Percentiles rank a stretch among this genome's conserved stretches.
phyloP scores from a whole-genome alignment of 2,888 invertebrate species.

The Synergus itoensis region DNA sequence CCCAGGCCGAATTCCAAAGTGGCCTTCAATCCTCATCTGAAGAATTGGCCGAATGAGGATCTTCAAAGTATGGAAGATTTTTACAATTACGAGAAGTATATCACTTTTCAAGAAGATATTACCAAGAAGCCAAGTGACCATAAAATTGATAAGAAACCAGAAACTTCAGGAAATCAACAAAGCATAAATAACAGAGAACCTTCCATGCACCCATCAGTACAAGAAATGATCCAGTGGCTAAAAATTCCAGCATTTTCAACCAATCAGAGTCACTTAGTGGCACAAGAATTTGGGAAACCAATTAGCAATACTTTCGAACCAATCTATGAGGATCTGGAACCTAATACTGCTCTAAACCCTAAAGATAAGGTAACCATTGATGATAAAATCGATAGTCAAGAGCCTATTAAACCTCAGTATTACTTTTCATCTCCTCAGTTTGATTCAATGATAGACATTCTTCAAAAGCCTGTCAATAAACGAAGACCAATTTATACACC shows the following conservation, averaged over 20 bases:
- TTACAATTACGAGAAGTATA: slow-evolving; percentile 72
- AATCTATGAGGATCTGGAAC: slow-evolving; percentile 59
- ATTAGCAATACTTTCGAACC: slow-evolving; percentile 57
- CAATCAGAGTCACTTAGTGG: slow-evolving; percentile 55
- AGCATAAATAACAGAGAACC: slow-evolving; percentile 49
- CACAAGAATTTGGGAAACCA: slow-evolving; percentile 51
- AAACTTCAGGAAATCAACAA: slow-evolving; percentile 21
- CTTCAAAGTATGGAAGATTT: slow-evolving; percentile 66
- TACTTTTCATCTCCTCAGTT: slow-evolving; percentile 23
- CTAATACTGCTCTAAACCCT: slow-evolving; percentile 55
- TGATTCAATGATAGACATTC: slow-evolving; percentile 46
- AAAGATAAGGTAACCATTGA: background rate
- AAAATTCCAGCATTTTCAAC: slow-evolving; percentile 64
- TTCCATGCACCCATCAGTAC: slow-evolving; percentile 53
- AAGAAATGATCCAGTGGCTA: slow-evolving; percentile 68
- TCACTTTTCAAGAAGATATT: slow-evolving; percentile 57
- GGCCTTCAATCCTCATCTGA: slow-evolving; percentile 46
- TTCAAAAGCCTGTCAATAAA: slow-evolving; percentile 41
- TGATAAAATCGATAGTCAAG: slow-evolving; percentile 41
- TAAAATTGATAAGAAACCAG: slow-evolving; percentile 43
- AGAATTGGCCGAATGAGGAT: slow-evolving; percentile 72
- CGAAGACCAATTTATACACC: slow-evolving; percentile 56
- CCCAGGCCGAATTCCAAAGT: slow-evolving; percentile 41
- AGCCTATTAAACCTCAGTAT: slow-evolving; percentile 27
- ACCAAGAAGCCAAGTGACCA: slow-evolving; percentile 41